phyloP scores from a whole-genome alignment of 2,113 vertebrate species.

The Podarcis cretensis region DNA sequence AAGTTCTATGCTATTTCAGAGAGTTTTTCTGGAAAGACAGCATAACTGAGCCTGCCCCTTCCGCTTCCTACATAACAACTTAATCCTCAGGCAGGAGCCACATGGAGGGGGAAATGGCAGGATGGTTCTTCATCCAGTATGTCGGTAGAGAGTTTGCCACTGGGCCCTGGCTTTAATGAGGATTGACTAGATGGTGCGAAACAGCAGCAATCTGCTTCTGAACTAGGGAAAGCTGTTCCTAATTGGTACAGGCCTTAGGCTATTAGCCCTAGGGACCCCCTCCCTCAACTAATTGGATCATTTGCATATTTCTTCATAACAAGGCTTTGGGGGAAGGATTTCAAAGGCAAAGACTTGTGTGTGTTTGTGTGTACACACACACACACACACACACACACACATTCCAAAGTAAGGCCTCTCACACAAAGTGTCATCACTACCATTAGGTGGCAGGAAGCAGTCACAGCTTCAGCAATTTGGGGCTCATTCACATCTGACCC shows the following conservation, averaged over 20 bases:
- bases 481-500: background rate
- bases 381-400: too few species aligned
- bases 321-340: slow-evolving; percentile 34
- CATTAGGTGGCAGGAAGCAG: background rate
- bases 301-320: slow-evolving; percentile 38
- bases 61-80: background rate
- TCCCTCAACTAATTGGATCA: slow-evolving; percentile 39
- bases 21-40: background rate
- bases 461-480: background rate
- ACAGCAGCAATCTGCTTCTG: slow-evolving; percentile 28
- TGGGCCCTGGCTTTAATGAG: slow-evolving; percentile 8
- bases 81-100: slow-evolving; percentile 14
- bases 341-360: slow-evolving; percentile 24
- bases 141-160: background rate
- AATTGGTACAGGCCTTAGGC: slow-evolving; percentile 34
- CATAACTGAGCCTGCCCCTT: background rate
- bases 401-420: background rate
- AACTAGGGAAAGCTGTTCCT: slow-evolving; percentile 18
- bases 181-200: slow-evolving; percentile 15
- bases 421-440: background rate
- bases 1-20: slow-evolving; percentile 7
- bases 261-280: slow-evolving; percentile 35
- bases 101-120: background rate
- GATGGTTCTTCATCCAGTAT: background rate
- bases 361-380: background rate